A percentile compares a stretch with the other conserved stretches of the same genome.
Evolutionary conservation across 2,888 invertebrate genomes (phyloP).

Genomic region (Elysia crispata): DNA sequence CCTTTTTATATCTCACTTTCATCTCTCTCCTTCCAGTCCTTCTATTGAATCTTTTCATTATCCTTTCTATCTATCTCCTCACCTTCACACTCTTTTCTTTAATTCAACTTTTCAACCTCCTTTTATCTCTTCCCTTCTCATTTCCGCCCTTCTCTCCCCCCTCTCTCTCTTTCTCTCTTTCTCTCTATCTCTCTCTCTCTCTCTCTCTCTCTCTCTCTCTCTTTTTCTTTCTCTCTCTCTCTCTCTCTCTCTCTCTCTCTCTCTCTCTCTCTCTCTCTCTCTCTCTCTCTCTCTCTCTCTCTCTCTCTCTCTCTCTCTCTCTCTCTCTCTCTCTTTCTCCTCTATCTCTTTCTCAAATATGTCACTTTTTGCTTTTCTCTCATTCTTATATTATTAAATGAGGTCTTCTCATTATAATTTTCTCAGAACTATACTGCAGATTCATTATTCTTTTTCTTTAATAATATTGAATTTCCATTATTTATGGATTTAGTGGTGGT

Average conservation of each 20-base stretch:
- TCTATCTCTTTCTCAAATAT: too few species aligned
- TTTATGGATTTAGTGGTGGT: too few species aligned
- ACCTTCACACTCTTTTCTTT: background rate
- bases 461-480: too few species aligned
- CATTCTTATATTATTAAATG: too few species aligned
- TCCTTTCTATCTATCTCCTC: background rate
- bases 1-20: conserved; percentile 37
- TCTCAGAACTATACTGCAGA: too few species aligned
- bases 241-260: conserved; percentile 29
- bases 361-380: too few species aligned
- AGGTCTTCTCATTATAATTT: too few species aligned
- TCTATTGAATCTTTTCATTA: background rate
- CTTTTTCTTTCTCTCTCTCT: conserved; percentile 39
- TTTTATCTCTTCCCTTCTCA: background rate
- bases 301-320: background rate
- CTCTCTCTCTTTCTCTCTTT: background rate
- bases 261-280: background rate
- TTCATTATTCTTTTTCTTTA: too few species aligned
- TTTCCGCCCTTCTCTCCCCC: background rate
- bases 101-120: too few species aligned
- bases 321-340: too few species aligned
- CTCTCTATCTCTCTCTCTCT: background rate
- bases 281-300: background rate
- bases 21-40: conserved; percentile 19
- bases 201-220: background rate